Evolutionary conservation across 2,113 vertebrate genomes (phyloP), one percentile per base, ranked within the genome.

Genomic region (Neodontobutis hainanensis): DNA sequence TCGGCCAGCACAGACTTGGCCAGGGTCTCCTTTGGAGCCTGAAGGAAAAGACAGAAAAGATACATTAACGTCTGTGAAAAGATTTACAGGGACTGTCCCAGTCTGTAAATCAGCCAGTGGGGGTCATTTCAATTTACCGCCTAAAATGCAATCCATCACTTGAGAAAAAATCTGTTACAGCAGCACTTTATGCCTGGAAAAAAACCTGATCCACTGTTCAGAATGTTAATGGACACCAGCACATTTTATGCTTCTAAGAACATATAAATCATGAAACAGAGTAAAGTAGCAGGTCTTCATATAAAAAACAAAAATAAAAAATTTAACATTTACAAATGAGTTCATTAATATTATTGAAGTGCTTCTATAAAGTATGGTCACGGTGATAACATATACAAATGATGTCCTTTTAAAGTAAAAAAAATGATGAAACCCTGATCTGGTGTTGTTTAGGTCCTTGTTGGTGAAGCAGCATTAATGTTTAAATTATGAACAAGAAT

Each of bases 1-100:
- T 99, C 97, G 0, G 97, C 97, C 92, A 99, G 85, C 66, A 99
- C 96, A 0, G 96, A 97, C 87, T 98, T 99, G 88, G 97, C 97
- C 79, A 99, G 86, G 4, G 96, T 99, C 89, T 99, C 97, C 88
- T 99, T 99, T 36, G 97, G 95, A 10, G 96, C 96, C 97, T 99
- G 88, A 56, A 56, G 49, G 27, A 67, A 11, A 60, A 11, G 11
- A 55, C 50, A 57, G 55, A 51, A 32, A 51, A 10, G 16, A 36
- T 15, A 19, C 4, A 16, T 58, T 55, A 55, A 36, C 12, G 7
- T 53, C 34, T n/a, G 51, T 35, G 34, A 14, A 36, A 34, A 53
- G 11, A 36, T 36, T 53, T 36, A n/a, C 6, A 12, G 11, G 32
- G 51, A 51, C 15, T 27, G 19, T 32, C 32, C 10, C 34, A 8